Base-by-base conservation (phyloP, 2,888 invertebrate species). In the Diplolepis rosae region DNA sequence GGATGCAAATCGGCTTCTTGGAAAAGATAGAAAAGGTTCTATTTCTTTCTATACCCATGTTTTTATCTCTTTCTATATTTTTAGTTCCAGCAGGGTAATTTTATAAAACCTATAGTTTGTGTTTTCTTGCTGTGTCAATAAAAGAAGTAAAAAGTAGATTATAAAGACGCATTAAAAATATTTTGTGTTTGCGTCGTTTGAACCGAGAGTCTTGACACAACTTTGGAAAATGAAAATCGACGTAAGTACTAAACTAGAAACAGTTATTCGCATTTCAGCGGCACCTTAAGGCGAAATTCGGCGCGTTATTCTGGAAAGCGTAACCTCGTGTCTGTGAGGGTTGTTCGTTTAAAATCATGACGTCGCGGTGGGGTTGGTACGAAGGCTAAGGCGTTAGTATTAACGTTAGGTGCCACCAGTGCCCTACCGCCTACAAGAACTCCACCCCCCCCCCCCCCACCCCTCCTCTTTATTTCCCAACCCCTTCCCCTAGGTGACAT, bases 261-360 rank as follows among this genome's bases (percentile, higher is more conserved):
- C 61, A 39, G 24, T 61, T 61, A 39, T 61, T 61, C n/a, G 24
- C 39, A 39, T 61, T 61, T n/a, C 24, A 39, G 66, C 68, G 70
- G 68, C 71, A 67, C 75, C 72, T 66, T 56, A 66, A 72, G 68
- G 71, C 65, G 69, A 48, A 70, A 32, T 71, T 73, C 68, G 68
- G 27, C 66, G 50, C 68, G 51, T 75, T 79, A 75, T 77, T 77
- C 70, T 68, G 75, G 52, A 73, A 77, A 71, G 65, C 73, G 73
- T 70, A 73, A 72, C 74, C 72, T 76, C 72, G 70, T 66, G 71
- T 73, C 74, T 73, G 73, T 68, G 72, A 76, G 75, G 79, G 81
- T 79, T 79, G 81, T 79, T 85, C 82, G 82, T 84, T 84, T 81
- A 82, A 83, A 84, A 85, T 85, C 83, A 81, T 83, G 83, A 79